Evolutionary conservation across 2,113 vertebrate genomes (phyloP).

Genomic region (human (Homo sapiens)): GRCh38 chr3:164233001-164233500

Average conservation of each 20-base stretch:
- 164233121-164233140: background rate
- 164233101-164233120: background rate
- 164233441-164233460: background rate
- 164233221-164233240: background rate
- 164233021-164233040: background rate
- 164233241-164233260: background rate
- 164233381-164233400: background rate
- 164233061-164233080: background rate
- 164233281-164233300: background rate
- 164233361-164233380: background rate
- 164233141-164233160: background rate
- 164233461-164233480: background rate
- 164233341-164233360: background rate
- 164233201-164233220: background rate
- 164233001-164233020: background rate
- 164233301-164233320: background rate
- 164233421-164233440: background rate
- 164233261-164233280: background rate
- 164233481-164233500: background rate
- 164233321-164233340: background rate
- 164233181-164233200: background rate
- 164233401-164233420: background rate
- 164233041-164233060: background rate
- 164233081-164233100: background rate
- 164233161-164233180: background rate